Evolutionary conservation across 1,140 invertebrate genomes (phyloP), one percentile per base, ranked within the genome.

Genomic region (Acromyrmex heyeri): DNA sequence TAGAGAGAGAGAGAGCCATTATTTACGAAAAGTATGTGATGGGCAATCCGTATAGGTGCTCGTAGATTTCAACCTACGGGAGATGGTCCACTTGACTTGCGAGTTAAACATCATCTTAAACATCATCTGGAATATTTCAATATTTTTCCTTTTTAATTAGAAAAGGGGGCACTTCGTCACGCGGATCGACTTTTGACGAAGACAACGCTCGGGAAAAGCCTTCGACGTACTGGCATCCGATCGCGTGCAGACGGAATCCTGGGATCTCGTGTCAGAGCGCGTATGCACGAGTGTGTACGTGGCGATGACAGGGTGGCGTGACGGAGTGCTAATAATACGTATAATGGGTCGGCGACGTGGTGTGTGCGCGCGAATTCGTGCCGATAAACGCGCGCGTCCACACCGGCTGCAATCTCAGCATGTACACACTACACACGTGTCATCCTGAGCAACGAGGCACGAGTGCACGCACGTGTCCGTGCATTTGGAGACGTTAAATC

Each of bases 311-410:
- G 92, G 90, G 89, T 83, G 79, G 88, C 88, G 92, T 94, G 93
- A 94, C 92, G 90, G 91, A 94, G 93, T 94, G 93, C 92, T 94
- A 93, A 94, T 94, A 93, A 94, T 94, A 93, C 91, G 91, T 93
- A 93, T 91, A 93, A 89, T 91, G 91, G 92, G 89, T 91, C 87
- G 85, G 53, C 62, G 59, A 79, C 59, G 88, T 86, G 90, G 69
- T 61, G 86, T 73, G 87, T 67, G 87, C 79, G 88, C 83, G 77
- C 76, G 81, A 90, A 85, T 91, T 86, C 69, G 88, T 90, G 87
- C 88, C 89, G 90, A 90, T 91, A 87, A 82, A 88, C 90, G 59
- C 85, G 75, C 73, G 85, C 67, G 30, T 73, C 53, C 79, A 16
- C 67, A 48, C 34, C 64, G 77, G 8, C 77, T 44, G 77, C 48